Conservation (phyloP, 2,888 invertebrate genomes). For the Phasia obesa region DNA sequence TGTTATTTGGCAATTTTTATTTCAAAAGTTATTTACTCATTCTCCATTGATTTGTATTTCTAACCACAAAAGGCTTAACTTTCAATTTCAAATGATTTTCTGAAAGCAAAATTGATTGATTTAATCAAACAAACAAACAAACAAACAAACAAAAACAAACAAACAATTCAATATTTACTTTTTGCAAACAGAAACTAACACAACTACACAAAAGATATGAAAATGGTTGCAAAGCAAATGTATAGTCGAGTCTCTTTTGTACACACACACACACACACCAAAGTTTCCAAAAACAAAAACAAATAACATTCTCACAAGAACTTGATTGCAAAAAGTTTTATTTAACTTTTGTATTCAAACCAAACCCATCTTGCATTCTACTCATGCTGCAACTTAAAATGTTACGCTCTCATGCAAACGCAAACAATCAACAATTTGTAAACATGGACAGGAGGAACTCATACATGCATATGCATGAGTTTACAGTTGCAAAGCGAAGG, state of each 20-base stretch:
- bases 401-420: not conserved
- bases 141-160: no score
- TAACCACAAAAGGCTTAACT: conserved; percentile 22
- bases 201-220: not conserved
- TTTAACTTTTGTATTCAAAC: not conserved
- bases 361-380: not conserved
- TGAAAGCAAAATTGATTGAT: conserved; percentile 36
- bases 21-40: no score
- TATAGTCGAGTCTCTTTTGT: not conserved
- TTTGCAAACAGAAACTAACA: not conserved
- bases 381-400: not conserved
- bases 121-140: conserved; percentile 22
- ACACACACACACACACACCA: no score
- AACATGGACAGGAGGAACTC: no score
- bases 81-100: conserved; percentile 26
- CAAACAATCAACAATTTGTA: conserved; percentile 3
- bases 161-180: conserved; percentile 23
- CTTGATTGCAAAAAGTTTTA: conserved; percentile 7
- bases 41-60: no score
- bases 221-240: not conserved
- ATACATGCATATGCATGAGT: not conserved
- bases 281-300: not conserved
- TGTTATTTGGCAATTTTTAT: not conserved
- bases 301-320: not conserved
- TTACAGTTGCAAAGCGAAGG: not conserved